Evolutionary conservation across 2,797 vertebrate species (phyloP).

Genomic region (Galago senegalensis): DNA sequence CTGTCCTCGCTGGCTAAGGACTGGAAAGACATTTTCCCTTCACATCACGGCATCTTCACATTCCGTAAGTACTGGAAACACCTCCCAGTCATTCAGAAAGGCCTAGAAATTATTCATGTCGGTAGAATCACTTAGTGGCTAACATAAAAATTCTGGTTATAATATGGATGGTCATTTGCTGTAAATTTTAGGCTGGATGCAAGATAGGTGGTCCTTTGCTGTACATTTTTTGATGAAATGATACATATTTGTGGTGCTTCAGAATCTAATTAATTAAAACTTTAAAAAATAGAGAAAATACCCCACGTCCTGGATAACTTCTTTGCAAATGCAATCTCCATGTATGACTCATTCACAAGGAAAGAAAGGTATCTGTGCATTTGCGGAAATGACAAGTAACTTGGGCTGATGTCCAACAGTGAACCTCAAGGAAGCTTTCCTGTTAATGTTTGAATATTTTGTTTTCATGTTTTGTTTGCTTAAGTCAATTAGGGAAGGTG

Average conservation of each 20-base stretch:
- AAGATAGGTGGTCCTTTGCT: not conserved
- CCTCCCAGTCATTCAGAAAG: not conserved
- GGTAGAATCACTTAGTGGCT: not conserved
- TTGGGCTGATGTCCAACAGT: not conserved
- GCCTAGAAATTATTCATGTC: not conserved
- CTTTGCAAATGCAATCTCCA: not conserved
- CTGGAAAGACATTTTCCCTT: not conserved
- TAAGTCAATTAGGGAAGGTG: constrained; percentile 41
- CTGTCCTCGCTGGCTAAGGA: not conserved
- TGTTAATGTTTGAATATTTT: not conserved
- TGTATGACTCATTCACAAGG: not conserved
- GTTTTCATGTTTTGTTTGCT: not conserved
- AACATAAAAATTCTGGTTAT: not conserved
- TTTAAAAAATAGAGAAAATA: not conserved
- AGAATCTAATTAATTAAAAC: constrained; percentile 22
- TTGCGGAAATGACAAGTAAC: not conserved
- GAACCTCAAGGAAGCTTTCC: not conserved
- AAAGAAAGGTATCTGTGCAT: not conserved
- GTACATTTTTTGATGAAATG: not conserved
- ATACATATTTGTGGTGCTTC: not conserved
- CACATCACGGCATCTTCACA: not conserved
- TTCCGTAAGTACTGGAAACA: not conserved
- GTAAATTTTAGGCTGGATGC: not conserved
- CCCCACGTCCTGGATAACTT: not conserved
- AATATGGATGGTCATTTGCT: not conserved